phyloP scores from a whole-genome alignment of 2,888 invertebrate genomes.

The Cotesia congregata region DNA sequence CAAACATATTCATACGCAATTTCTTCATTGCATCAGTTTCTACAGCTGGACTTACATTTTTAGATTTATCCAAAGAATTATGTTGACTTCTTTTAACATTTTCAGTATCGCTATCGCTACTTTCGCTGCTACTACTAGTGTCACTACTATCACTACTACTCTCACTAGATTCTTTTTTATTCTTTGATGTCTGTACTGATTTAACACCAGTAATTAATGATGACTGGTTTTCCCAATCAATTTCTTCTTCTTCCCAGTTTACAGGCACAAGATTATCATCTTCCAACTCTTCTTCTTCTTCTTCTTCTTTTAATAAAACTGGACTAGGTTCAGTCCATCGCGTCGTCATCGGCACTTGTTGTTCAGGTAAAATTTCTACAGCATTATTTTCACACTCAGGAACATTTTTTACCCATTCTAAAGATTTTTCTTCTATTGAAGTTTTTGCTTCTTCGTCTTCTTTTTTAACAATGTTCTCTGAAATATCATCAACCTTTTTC shows the following conservation, averaged over 20 bases:
- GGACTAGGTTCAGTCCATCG: conserved; percentile 30
- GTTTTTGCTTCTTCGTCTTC: not conserved
- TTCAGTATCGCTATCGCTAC: conserved; percentile 18
- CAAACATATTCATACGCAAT: conserved; percentile 58
- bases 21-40: conserved; percentile 47
- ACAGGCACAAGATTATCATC: conserved; percentile 55
- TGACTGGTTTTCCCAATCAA: conserved; percentile 44
- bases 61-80: not conserved
- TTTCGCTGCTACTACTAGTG: conserved; percentile 24
- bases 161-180: conserved; percentile 38
- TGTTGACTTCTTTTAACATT: not conserved
- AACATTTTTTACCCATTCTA: conserved; percentile 24
- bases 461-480: not conserved
- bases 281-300: conserved; percentile 49
- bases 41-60: conserved; percentile 24
- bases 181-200: conserved; percentile 59
- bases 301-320: conserved; percentile 30
- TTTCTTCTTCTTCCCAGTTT: conserved; percentile 56
- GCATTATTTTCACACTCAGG: conserved; percentile 10
- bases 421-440: conserved; percentile 7
- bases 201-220: conserved; percentile 26
- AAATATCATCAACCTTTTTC: conserved; percentile 13
- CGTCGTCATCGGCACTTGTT: conserved; percentile 33
- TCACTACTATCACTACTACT: conserved; percentile 29
- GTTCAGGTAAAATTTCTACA: not conserved